Percentiles rank a stretch among this genome's conserved stretches.
phyloP scores from a whole-genome alignment of 2,888 invertebrate species.

The Tiliacea citrago region DNA sequence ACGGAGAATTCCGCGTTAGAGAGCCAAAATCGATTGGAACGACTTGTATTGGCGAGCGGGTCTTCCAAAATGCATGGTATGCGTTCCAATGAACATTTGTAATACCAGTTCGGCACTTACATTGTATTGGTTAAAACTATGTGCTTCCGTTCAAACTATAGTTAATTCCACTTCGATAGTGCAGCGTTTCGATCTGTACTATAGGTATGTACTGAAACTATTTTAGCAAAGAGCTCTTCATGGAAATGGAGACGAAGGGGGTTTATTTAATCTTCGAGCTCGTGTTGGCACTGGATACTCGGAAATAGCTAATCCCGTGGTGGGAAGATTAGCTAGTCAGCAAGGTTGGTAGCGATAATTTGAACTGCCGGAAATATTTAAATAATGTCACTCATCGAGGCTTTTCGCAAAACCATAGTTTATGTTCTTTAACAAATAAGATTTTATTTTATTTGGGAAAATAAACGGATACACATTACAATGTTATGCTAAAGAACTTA shows the following conservation, averaged over 20 bases:
- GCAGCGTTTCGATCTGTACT: neutral
- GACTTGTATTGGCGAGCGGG: constrained; percentile 69
- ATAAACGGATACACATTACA: no score
- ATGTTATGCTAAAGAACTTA: no score
- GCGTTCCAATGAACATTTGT: constrained; percentile 71
- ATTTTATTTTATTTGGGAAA: no score
- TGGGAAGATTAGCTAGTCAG: constrained; percentile 31
- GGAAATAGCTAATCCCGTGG: constrained; percentile 22
- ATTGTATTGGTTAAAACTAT: constrained; percentile 73
- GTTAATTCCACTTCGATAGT: constrained; percentile 37
- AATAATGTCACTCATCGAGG: neutral
- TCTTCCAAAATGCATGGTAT: constrained; percentile 73
- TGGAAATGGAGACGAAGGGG: constrained; percentile 17
- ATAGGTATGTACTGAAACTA: constrained; percentile 22
- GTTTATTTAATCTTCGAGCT: constrained; percentile 30
- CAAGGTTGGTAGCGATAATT: neutral
- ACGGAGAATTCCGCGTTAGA: constrained; percentile 37
- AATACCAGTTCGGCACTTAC: constrained; percentile 66
- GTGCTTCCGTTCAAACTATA: constrained; percentile 55
- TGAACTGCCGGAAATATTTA: constrained; percentile 13
- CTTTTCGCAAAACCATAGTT: neutral
- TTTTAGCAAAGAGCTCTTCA: constrained; percentile 27
- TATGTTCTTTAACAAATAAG: neutral
- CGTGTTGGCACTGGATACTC: constrained; percentile 30
- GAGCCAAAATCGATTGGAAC: constrained; percentile 56